Percentiles rank a stretch among this genome's conserved stretches.
Conservation (phyloP, 2,797 vertebrate species). For the Psittacula derbiana region DNA sequence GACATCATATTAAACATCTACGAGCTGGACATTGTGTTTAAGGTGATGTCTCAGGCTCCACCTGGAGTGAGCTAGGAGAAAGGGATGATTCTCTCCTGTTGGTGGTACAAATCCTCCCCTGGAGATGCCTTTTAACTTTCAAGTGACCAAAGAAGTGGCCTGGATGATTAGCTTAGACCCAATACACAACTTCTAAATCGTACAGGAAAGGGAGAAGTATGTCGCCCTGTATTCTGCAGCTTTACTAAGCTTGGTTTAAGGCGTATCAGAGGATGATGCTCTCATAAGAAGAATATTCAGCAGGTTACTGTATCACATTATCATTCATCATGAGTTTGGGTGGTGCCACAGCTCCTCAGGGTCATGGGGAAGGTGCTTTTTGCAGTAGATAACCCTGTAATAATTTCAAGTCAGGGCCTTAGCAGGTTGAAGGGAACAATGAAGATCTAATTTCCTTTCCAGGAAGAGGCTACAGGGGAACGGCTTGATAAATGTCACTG, state of each 20-base stretch:
- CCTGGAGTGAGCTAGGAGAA: not conserved
- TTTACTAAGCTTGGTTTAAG: not conserved
- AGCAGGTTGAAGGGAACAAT: not conserved
- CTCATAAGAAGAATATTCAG: not conserved
- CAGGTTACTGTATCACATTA: not conserved
- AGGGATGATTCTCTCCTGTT: accelerated
- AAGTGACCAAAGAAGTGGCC: not conserved
- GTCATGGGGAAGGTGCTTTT: not conserved
- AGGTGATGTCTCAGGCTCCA: not conserved
- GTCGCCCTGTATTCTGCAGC: not conserved
- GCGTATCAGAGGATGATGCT: not conserved
- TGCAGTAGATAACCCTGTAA: not conserved
- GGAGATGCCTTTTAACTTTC: not conserved
- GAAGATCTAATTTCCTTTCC: not conserved
- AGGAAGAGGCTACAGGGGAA: not conserved
- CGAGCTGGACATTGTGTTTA: not conserved
- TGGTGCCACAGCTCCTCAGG: not conserved
- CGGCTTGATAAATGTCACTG: not conserved
- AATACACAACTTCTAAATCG: not conserved
- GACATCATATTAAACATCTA: not conserved
- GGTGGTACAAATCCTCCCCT: not conserved
- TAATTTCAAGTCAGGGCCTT: not conserved
- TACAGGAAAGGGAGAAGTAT: not conserved
- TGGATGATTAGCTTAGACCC: not conserved
- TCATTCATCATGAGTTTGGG: not conserved